phyloP scores from a whole-genome alignment of 2,888 invertebrate species.

The Lapara coniferarum region DNA sequence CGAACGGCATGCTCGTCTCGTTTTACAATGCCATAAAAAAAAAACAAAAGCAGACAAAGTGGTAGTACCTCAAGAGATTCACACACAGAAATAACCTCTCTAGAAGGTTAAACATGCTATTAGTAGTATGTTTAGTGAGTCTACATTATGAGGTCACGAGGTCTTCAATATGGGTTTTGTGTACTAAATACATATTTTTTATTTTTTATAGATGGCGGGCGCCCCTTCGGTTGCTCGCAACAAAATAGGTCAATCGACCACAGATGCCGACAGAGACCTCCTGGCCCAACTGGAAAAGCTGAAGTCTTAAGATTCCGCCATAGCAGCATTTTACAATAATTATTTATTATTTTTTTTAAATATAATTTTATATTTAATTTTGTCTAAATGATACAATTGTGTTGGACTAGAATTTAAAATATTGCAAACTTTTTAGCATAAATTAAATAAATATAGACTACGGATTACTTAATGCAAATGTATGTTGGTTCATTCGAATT shows the following conservation, averaged over 20 bases:
- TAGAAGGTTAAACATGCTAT: too few relatives aligned
- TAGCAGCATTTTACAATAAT: neutral
- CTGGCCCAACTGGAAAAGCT: constrained; percentile 88
- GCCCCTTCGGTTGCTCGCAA: constrained; percentile 86
- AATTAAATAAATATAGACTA: too few relatives aligned
- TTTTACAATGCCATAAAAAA: too few relatives aligned
- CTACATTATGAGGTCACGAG: too few relatives aligned
- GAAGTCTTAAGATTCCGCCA: constrained; percentile 54
- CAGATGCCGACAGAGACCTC: constrained; percentile 87
- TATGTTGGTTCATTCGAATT: too few relatives aligned
- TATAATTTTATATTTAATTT: neutral
- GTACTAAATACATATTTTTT: too few relatives aligned
- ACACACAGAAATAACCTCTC: too few relatives aligned
- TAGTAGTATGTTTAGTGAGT: too few relatives aligned
- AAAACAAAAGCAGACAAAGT: neutral
- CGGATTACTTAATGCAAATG: too few relatives aligned
- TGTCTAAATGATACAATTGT: neutral
- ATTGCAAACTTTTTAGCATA: too few relatives aligned
- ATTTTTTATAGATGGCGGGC: constrained; percentile 82
- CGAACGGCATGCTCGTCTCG: too few relatives aligned
- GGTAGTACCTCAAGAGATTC: neutral
- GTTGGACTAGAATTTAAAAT: neutral
- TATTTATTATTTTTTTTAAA: neutral
- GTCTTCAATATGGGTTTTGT: too few relatives aligned
- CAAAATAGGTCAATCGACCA: constrained; percentile 81